Evolutionary conservation across 2,113 vertebrate species (phyloP).

Genomic region (Monopterus albus): DNA sequence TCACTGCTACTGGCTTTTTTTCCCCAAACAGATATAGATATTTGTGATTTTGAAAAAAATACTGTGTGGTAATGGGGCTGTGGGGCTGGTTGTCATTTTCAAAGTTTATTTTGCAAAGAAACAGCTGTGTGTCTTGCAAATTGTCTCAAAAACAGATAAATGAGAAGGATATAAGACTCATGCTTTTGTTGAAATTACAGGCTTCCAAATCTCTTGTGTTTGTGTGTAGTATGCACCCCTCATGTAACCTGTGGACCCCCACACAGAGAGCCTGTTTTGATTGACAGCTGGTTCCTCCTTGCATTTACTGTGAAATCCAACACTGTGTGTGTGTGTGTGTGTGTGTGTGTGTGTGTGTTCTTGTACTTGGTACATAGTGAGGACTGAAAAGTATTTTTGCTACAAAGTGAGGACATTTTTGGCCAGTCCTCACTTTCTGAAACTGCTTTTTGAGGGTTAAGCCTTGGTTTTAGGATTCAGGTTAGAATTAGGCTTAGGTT

Average conservation of each 20-base stretch:
- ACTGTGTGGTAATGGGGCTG: conserved; percentile 21
- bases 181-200: conserved; percentile 34
- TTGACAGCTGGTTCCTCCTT: conserved; percentile 24
- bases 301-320: background rate
- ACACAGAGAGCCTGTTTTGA: background rate
- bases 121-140: conserved; percentile 57
- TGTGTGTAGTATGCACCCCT: background rate
- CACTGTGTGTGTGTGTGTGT: background rate
- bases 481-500: too few relatives aligned
- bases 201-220: too few relatives aligned
- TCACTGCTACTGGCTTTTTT: conserved; percentile 39
- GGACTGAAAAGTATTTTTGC: too few relatives aligned
- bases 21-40: conserved; percentile 48
- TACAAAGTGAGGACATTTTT: too few relatives aligned
- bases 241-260: background rate
- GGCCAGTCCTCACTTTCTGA: too few relatives aligned
- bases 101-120: conserved; percentile 47
- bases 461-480: too few relatives aligned
- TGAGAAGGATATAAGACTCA: conserved; percentile 52
- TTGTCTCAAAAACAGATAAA: conserved; percentile 60
- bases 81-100: conserved; percentile 42
- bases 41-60: conserved; percentile 27
- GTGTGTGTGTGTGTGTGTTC: too few relatives aligned
- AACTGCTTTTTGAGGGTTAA: too few relatives aligned
- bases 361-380: too few relatives aligned